Conservation (phyloP, 1,140 invertebrate species). For the Pristionchus pacificus region DNA sequence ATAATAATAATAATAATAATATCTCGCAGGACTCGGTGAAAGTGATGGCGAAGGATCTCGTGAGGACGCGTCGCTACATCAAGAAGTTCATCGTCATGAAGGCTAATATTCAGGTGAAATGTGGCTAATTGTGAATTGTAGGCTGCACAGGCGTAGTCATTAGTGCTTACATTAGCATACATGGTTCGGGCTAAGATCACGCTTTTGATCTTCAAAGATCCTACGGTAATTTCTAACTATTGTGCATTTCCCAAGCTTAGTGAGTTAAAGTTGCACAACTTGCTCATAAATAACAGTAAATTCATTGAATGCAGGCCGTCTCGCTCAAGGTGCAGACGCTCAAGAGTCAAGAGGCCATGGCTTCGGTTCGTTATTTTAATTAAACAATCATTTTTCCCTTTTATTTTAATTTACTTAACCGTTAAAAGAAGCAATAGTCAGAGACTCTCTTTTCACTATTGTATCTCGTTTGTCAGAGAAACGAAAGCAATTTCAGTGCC, state of each 20-base stretch:
- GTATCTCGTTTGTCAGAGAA: too few relatives aligned
- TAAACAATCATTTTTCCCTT: conserved; percentile 15
- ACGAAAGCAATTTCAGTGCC: conserved; percentile 16
- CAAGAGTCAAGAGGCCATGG: conserved; percentile 97
- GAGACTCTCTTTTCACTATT: not conserved
- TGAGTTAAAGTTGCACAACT: too few relatives aligned
- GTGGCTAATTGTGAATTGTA: too few relatives aligned
- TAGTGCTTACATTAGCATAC: too few relatives aligned
- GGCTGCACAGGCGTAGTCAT: too few relatives aligned
- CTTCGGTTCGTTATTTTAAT: conserved; percentile 64
- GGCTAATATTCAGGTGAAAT: conserved; percentile 77
- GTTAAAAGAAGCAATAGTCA: conserved; percentile 11
- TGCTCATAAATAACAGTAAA: too few relatives aligned
- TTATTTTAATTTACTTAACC: conserved; percentile 4
- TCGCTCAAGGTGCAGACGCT: conserved; percentile 96
- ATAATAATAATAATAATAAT: too few relatives aligned
- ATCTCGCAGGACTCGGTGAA: conserved; percentile 99
- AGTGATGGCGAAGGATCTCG: conserved; percentile 99
- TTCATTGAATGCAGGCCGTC: too few relatives aligned
- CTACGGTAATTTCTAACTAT: too few relatives aligned
- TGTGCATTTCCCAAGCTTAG: too few relatives aligned
- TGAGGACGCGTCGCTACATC: conserved; percentile 84
- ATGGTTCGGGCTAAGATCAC: too few relatives aligned
- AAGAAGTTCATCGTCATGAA: conserved; percentile 99
- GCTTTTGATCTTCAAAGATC: too few relatives aligned